Evolutionary conservation across 2,888 invertebrate genomes (phyloP), one percentile per base, ranked within the genome.

Genomic region (Drosophila maculinotata): DNA sequence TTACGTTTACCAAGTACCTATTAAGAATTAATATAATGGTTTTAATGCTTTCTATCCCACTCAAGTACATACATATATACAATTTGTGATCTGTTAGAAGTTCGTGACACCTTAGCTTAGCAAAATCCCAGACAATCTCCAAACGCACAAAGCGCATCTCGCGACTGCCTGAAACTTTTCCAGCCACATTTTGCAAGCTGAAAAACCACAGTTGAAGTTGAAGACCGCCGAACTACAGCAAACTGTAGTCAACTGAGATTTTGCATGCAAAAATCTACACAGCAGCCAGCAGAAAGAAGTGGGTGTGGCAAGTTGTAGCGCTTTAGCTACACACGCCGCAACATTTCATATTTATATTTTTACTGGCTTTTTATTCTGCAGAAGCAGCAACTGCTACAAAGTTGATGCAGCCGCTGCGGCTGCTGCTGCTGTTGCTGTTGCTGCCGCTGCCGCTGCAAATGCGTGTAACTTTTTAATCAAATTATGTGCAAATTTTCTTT

Each of bases 401-500:
- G 69, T 79, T 79, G 58, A 25, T 65, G 64, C 42, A 58, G 66
- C 57, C 56, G 60, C 20, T 25, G 20, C 4, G 20, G 20, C 20
- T 53, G 72, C 42, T 57, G 70, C 48, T 53, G 57, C 47, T 65
- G 76, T 49, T 36, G 67, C 57, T 60, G 63, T 65, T 64, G 73
- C 45, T 53, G 57, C 47, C 63, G 76, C 53, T 36, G 67, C 57
- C 58, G 63, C 66, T 64, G 73, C 45, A 84, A 84, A 84, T 84
- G 87, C 88, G 88, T 84, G 88, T 78, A 84, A 84, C 84, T 88
- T 84, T 88, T 84, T 84, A 84, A 84, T 84, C 87, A 84, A 86
- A 88, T 84, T 84, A 84, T 84, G 88, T 79, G 84, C 69, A 78
- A 84, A 84, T 84, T 84, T 84, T 88, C 86, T 88, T 88, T 86